Evolutionary conservation across 2,797 vertebrate species (phyloP).

Genomic region (Manis pentadactyla): DNA sequence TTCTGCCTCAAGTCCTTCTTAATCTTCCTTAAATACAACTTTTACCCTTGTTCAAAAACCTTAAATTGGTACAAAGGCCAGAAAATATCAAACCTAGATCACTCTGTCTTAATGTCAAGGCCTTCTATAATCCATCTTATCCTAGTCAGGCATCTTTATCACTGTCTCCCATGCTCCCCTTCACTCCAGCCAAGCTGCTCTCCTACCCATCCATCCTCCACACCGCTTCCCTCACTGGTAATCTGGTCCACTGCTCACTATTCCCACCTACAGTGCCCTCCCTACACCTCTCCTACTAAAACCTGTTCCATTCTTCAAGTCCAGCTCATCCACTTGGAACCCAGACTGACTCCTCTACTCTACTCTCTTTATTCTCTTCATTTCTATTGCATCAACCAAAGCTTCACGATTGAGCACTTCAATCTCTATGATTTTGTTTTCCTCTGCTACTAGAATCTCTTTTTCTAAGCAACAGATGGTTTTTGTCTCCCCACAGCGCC

Average conservation of each 20-base stretch:
- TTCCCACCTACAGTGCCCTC: neutral
- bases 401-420: neutral
- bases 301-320: neutral
- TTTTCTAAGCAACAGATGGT: neutral
- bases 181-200: neutral
- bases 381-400: neutral
- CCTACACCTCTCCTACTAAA: neutral
- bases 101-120: neutral
- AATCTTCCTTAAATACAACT: neutral
- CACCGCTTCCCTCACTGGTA: neutral
- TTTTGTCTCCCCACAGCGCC: neutral
- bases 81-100: neutral
- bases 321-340: neutral
- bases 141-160: neutral
- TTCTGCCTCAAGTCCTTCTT: neutral
- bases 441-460: slow-evolving; percentile 14
- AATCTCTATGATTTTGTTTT: neutral
- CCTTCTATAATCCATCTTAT: neutral
- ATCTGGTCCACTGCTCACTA: neutral
- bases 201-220: neutral
- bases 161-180: neutral
- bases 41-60: neutral
- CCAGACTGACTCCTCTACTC: neutral
- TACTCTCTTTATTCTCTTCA: neutral
- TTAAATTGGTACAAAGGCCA: neutral